phyloP scores from a whole-genome alignment of 2,113 vertebrate genomes.

The Anser brachyrhynchus region DNA sequence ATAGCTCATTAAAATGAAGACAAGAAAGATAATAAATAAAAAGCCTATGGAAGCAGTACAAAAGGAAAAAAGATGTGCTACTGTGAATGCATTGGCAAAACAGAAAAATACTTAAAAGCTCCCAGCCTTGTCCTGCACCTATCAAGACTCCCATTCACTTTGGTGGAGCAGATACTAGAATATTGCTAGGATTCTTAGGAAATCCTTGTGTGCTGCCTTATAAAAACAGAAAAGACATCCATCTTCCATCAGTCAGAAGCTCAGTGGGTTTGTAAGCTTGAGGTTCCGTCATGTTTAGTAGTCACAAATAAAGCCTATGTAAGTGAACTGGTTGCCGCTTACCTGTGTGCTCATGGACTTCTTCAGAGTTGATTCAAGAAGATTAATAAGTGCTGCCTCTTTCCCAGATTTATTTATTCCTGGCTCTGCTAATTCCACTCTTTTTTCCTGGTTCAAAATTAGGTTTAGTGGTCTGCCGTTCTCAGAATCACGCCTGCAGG shows the following conservation, averaged over 20 bases:
- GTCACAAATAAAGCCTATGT: not conserved
- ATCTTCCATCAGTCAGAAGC: not conserved
- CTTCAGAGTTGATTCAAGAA: not conserved
- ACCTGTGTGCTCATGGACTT: rapidly evolving
- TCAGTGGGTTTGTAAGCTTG: not conserved
- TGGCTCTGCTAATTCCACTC: not conserved
- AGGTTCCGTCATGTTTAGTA: not conserved
- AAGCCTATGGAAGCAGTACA: not conserved
- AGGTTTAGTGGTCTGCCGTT: not conserved
- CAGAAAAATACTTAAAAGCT: not conserved
- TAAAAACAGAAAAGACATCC: not conserved
- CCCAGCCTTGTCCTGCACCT: not conserved
- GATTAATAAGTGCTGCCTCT: not conserved
- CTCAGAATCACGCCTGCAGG: not conserved
- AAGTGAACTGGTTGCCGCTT: not conserved
- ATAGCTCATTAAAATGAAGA: conserved; percentile 21
- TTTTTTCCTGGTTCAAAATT: not conserved
- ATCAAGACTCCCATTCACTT: not conserved
- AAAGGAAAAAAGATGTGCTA: not conserved
- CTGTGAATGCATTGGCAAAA: not conserved
- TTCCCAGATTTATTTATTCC: not conserved
- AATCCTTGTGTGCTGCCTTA: not conserved
- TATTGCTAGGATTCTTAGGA: not conserved
- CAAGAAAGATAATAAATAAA: conserved; percentile 26
- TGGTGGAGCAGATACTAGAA: not conserved